A percentile compares a stretch with the other conserved stretches of the same genome.
phyloP scores from a whole-genome alignment of 2,797 vertebrate genomes.

The Agapornis canus region DNA sequence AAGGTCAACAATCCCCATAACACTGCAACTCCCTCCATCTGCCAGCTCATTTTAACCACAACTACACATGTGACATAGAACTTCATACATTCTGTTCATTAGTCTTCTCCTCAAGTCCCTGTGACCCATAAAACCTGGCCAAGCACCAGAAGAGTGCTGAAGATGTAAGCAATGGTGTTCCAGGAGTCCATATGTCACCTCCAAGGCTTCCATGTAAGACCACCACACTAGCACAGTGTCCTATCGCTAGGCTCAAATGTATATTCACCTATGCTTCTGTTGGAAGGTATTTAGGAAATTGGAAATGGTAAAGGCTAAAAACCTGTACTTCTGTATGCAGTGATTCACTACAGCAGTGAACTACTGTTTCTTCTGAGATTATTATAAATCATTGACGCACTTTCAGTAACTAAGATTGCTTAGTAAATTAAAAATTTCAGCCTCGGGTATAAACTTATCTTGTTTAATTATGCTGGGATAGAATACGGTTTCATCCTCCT shows the following conservation, averaged over 20 bases:
- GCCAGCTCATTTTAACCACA: not conserved
- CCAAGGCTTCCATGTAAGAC: not conserved
- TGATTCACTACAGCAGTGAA: not conserved
- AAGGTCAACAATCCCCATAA: not conserved
- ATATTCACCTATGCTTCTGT: not conserved
- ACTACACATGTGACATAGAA: rapidly evolving
- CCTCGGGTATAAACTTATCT: not conserved
- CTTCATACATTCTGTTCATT: not conserved
- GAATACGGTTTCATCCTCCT: not conserved
- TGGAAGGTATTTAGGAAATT: not conserved
- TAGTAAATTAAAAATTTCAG: not conserved
- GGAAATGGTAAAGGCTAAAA: not conserved
- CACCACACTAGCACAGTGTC: not conserved
- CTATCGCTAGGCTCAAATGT: rapidly evolving
- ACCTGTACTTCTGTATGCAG: not conserved
- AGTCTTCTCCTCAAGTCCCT: not conserved
- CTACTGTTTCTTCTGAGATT: not conserved
- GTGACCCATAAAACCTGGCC: not conserved
- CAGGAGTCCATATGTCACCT: not conserved
- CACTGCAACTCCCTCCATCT: not conserved
- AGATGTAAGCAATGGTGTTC: rapidly evolving
- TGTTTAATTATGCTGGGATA: not conserved
- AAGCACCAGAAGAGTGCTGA: not conserved
- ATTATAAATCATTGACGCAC: not conserved
- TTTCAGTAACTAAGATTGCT: not conserved